Base-by-base conservation (phyloP, 2,888 invertebrate species). In the Pomacea canaliculata region DNA sequence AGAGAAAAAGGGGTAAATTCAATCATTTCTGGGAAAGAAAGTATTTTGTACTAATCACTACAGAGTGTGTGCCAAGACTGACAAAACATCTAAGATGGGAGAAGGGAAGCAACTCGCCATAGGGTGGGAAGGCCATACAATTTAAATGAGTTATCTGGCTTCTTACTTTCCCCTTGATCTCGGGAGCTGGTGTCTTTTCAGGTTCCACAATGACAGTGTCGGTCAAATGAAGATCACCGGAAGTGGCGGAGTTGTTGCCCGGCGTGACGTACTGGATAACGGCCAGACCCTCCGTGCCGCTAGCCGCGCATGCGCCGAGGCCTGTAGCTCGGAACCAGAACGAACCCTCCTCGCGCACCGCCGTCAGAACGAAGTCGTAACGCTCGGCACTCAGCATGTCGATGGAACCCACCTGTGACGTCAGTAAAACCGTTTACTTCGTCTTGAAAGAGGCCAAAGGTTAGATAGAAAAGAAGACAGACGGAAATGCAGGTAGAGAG, bases 271-370 rank as follows among this genome's bases (percentile, higher is more conserved):
- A 79, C 19, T 70, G 37, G 48, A 79, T 63, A 27, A 78, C 59
- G 23, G 79, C 77, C 23, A 72, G 59, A 60, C 75, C 77, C 62
- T 77, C 66, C 18, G 76, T 59, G 23, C 59, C 46, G 62, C 59
- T 76, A 13, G 19, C 9, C 18, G 66, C 76, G 87, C 97, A 97
- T 87, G 96, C 96, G 94, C 96, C 95, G 8, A 96, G 92, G 0
- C 97, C 97, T 59, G 95, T 93, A 86, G 94, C 94, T 62, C 95
- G 93, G 78, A 97, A 94, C 97, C 97, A 97, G 91, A 96, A 97
- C 92, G 83, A 85, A 3, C 51, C 84, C 7, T 51, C 13, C 0
- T 62, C 27, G 7, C 73, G 76, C 46, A 76, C 49, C 3, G 79
- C 77, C 7, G 63, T 13, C 16, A 79, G 71, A 1, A 79, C 70